Evolutionary conservation across 2,113 vertebrate genomes (phyloP).

Genomic region (Crotalus helleri): DNA sequence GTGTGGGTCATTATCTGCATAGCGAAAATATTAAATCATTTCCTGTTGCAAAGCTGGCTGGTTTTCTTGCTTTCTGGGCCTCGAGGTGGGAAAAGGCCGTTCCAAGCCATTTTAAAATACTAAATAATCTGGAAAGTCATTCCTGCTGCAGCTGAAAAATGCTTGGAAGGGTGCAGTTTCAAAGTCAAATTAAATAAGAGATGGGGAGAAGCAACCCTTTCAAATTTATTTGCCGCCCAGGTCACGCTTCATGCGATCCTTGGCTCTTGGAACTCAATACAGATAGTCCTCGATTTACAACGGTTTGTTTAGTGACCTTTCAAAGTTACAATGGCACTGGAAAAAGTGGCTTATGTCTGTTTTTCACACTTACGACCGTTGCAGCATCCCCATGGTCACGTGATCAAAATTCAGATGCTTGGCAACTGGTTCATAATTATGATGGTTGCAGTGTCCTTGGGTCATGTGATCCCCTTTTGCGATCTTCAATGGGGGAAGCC

Average conservation of each 20-base stretch:
- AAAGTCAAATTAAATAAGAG: neutral
- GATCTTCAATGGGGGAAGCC: neutral
- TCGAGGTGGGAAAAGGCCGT: neutral
- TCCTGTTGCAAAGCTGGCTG: neutral
- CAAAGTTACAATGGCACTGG: neutral
- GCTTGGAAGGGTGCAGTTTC: neutral
- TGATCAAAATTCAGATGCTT: neutral
- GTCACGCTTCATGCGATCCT: too few species aligned
- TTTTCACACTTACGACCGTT: neutral
- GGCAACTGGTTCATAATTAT: neutral
- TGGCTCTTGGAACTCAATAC: neutral
- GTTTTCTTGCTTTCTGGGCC: neutral
- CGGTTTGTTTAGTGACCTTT: too few species aligned
- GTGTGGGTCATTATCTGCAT: conserved; percentile 16
- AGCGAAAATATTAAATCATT: conserved; percentile 27
- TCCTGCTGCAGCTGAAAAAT: neutral
- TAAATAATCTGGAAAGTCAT: neutral
- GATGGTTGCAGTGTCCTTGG: neutral
- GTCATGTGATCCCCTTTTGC: neutral
- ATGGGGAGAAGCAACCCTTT: neutral
- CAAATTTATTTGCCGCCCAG: neutral
- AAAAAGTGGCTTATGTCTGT: neutral
- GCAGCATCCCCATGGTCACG: neutral
- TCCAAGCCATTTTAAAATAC: neutral
- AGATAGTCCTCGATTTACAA: neutral